Conservation (phyloP, 2,113 vertebrate genomes). For the Corythoichthys haematopterus region DNA sequence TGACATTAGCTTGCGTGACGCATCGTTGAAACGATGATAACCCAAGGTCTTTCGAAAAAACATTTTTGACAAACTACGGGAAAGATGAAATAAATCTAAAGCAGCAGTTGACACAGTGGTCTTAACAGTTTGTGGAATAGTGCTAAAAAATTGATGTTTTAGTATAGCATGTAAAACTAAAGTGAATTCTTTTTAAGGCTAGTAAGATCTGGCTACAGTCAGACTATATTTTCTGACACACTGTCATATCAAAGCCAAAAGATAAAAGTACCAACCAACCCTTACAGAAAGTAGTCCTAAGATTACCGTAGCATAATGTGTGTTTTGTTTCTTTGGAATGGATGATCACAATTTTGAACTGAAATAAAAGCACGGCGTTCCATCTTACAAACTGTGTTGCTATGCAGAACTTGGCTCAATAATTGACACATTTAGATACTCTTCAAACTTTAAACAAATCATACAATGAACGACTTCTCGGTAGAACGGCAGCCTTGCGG, state of each 20-base stretch:
- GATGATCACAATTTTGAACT: background rate
- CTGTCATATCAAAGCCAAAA: background rate
- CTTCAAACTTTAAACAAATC: slow-evolving; percentile 27
- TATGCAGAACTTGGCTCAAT: slow-evolving; percentile 32
- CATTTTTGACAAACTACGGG: slow-evolving; percentile 1
- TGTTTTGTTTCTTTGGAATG: background rate
- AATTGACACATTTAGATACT: slow-evolving; percentile 43
- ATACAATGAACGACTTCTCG: slow-evolving; percentile 41
- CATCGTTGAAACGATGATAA: slow-evolving; percentile 17
- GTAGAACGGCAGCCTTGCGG: slow-evolving; percentile 35
- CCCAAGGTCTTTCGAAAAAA: background rate
- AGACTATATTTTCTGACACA: background rate
- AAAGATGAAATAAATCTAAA: background rate
- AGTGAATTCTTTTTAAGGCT: background rate
- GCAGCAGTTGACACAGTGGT: background rate
- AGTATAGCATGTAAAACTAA: background rate
- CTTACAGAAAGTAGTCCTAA: no score
- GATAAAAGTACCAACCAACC: no score
- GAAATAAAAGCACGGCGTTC: background rate
- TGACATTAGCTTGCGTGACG: slow-evolving; percentile 7
- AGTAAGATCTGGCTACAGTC: background rate
- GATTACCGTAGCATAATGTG: no score
- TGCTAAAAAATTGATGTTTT: background rate
- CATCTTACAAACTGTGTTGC: slow-evolving; percentile 32
- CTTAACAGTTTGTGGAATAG: background rate